phyloP scores from a whole-genome alignment of 2,797 vertebrate genomes.

The Notolepis coatsorum region DNA sequence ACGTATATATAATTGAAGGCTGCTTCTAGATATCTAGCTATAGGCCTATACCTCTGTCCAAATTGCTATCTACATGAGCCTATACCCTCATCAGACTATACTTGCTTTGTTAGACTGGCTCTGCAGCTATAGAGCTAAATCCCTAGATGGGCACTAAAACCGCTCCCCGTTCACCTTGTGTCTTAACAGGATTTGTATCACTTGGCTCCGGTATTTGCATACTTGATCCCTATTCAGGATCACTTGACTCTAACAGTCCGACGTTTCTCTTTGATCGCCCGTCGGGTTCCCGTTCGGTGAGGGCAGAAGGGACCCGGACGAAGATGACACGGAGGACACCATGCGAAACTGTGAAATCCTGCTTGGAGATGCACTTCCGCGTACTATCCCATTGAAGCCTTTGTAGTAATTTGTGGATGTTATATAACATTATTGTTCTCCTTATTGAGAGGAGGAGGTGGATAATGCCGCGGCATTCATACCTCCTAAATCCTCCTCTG shows the following conservation, averaged over 20 bases:
- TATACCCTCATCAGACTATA: too few species aligned
- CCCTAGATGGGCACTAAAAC: too few species aligned
- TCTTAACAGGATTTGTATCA: conserved; percentile 92
- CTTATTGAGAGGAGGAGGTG: background rate
- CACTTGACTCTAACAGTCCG: conserved; percentile 86
- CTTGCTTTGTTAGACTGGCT: too few species aligned
- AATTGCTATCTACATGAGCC: too few species aligned
- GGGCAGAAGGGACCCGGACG: conserved; percentile 23
- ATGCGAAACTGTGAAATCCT: conserved; percentile 85
- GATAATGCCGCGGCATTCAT: conserved; percentile 34
- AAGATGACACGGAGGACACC: conserved; percentile 64
- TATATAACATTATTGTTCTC: conserved; percentile 58
- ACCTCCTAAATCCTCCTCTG: conserved; percentile 61
- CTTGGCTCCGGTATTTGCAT: conserved; percentile 89
- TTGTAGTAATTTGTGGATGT: conserved; percentile 33
- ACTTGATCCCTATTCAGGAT: conserved; percentile 85
- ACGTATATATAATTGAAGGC: too few species aligned
- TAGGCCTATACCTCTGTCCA: too few species aligned
- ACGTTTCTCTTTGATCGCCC: conserved; percentile 88
- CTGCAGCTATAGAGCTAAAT: too few species aligned
- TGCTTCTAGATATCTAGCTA: too few species aligned
- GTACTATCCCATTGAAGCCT: conserved; percentile 12
- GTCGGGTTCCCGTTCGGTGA: conserved; percentile 81
- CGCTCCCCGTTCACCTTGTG: conserved; percentile 84
- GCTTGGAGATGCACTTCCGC: conserved; percentile 72